Evolutionary conservation across 2,888 invertebrate genomes (phyloP).

Genomic region (Drosophila testacea): DNA sequence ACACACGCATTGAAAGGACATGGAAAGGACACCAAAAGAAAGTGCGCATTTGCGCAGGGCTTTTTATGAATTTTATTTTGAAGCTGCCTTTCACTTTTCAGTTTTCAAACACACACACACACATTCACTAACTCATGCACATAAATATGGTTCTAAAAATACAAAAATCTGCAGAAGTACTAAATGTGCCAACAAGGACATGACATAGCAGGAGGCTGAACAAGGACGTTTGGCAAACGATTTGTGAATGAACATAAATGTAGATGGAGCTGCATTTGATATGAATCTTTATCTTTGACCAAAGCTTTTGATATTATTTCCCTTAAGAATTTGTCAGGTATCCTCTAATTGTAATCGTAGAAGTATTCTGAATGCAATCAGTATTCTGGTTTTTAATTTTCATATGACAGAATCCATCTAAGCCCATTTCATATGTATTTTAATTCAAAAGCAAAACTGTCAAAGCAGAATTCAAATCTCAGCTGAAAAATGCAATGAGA

Average conservation of each 20-base stretch:
- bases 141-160: slow-evolving; percentile 31
- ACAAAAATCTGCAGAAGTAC: slow-evolving; percentile 32
- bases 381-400: background rate
- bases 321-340: background rate
- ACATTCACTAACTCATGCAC: background rate
- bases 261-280: background rate
- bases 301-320: background rate
- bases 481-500: slow-evolving; percentile 29
- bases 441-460: slow-evolving; percentile 28
- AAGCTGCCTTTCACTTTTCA: slow-evolving; percentile 60
- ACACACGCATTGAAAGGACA: slow-evolving; percentile 42
- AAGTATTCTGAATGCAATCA: background rate
- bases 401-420: slow-evolving; percentile 1
- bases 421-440: slow-evolving; percentile 10
- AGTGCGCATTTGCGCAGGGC: slow-evolving; percentile 65
- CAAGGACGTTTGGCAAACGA: slow-evolving; percentile 32
- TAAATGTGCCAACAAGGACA: slow-evolving; percentile 63
- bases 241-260: background rate
- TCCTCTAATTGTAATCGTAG: slow-evolving; percentile 1
- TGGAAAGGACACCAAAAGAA: slow-evolving; percentile 50
- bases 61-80: slow-evolving; percentile 53
- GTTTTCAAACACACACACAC: slow-evolving; percentile 39
- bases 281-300: background rate
- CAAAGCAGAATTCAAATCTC: slow-evolving; percentile 38
- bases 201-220: slow-evolving; percentile 5